A percentile compares a stretch with the other conserved stretches of the same genome.
Evolutionary conservation across 2,797 vertebrate genomes (phyloP).

Genomic region (Alosa sapidissima): DNA sequence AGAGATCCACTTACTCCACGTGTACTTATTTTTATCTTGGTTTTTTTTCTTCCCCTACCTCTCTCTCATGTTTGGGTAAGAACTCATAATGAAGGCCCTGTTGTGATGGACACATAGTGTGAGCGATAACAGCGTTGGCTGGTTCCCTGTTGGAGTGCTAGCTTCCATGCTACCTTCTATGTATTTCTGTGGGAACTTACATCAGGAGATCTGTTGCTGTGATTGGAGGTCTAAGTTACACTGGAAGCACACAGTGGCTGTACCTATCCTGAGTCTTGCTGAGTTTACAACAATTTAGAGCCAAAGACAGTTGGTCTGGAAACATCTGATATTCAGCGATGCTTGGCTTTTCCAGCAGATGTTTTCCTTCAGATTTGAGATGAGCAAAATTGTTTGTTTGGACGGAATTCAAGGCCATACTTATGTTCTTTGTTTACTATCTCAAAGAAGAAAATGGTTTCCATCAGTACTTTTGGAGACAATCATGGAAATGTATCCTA

Average conservation of each 20-base stretch:
- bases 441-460: not conserved
- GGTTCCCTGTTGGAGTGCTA: not conserved
- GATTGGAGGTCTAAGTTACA: not conserved
- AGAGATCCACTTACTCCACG: not conserved
- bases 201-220: not conserved
- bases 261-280: not conserved
- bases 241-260: not conserved
- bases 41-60: not conserved
- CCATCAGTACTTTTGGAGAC: not conserved
- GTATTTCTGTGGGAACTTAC: not conserved
- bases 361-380: not conserved
- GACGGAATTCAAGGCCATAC: not conserved
- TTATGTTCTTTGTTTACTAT: not conserved
- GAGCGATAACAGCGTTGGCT: not conserved
- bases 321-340: not conserved
- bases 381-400: not conserved
- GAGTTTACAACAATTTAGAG: not conserved
- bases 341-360: not conserved
- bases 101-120: not conserved
- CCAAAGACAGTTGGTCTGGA: not conserved
- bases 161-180: not conserved
- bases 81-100: conserved; percentile 15
- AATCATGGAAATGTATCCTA: not conserved
- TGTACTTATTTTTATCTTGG: not conserved
- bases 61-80: not conserved